phyloP scores from a whole-genome alignment of 2,113 vertebrate species.

The Melierax canorus region DNA sequence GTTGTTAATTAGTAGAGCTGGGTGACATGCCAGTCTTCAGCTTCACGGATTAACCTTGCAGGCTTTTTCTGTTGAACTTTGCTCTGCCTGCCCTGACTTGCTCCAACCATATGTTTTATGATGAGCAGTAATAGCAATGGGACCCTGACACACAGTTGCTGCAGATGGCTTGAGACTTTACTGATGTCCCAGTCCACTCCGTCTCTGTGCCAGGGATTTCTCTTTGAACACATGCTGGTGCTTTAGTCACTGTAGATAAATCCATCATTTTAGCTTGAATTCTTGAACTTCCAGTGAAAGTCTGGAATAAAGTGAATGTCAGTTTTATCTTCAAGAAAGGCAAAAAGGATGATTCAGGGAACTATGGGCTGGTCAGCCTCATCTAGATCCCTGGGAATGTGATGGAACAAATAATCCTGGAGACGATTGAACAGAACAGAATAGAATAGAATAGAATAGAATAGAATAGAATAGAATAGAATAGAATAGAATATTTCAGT shows the following conservation, averaged over 20 bases:
- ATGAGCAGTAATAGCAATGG: neutral
- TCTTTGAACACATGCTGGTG: neutral
- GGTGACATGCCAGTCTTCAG: neutral
- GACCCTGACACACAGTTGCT: neutral
- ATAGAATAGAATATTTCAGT: neutral
- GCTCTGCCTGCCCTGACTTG: neutral
- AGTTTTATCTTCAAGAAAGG: neutral
- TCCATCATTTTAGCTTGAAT: neutral
- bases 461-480: neutral
- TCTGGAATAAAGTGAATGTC: neutral
- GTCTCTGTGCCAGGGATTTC: neutral
- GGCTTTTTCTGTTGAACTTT: neutral
- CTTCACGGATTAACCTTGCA: neutral
- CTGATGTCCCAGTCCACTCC: neutral
- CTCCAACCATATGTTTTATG: slow-evolving; percentile 11
- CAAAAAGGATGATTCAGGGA: neutral
- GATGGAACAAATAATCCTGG: neutral
- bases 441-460: neutral
- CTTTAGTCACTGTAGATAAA: neutral
- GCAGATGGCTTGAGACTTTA: slow-evolving; percentile 6
- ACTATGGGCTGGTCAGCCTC: neutral
- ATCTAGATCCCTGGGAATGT: neutral
- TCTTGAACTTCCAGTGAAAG: neutral
- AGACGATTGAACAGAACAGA: neutral
- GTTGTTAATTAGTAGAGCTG: neutral